Conservation (phyloP, 2,888 invertebrate species). For the Protophormia terraenovae region DNA sequence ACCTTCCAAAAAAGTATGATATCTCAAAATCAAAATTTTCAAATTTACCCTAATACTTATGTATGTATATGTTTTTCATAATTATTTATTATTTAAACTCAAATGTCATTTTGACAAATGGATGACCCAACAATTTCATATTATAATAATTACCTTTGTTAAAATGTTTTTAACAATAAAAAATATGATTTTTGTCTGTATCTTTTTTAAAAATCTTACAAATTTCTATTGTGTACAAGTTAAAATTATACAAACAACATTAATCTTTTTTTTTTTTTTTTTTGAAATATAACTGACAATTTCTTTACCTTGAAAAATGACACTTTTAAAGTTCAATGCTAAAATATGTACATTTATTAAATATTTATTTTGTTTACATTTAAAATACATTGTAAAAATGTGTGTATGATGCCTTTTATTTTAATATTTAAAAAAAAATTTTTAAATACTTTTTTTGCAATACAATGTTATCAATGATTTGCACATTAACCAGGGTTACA, state of each 20-base stretch:
- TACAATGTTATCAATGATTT: conserved; percentile 6
- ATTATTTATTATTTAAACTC: conserved; percentile 1
- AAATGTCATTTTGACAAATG: neutral
- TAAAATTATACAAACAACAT: conserved; percentile 9
- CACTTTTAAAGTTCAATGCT: conserved; percentile 43
- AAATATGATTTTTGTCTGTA: conserved; percentile 1
- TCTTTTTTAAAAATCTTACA: neutral
- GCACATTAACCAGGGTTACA: conserved; percentile 4
- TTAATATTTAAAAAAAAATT: neutral
- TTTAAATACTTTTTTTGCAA: conserved; percentile 13
- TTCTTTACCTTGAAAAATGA: conserved; percentile 43
- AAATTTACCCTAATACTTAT: too few relatives aligned
- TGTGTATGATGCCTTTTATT: conserved; percentile 1
- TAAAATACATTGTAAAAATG: conserved; percentile 19
- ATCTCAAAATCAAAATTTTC: too few relatives aligned
- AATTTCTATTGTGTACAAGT: conserved; percentile 38
- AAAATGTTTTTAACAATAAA: neutral
- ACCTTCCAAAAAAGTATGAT: too few relatives aligned
- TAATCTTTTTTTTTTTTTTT: conserved; percentile 37
- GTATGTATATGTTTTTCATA: too few relatives aligned
- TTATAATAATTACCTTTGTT: neutral
- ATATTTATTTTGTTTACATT: conserved; percentile 17
- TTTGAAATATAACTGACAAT: conserved; percentile 41
- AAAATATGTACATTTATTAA: conserved; percentile 41
- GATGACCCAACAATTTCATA: neutral